Percentiles rank a stretch among this genome's conserved stretches.
Evolutionary conservation across 1,140 invertebrate species (phyloP).

Genomic region (Drosophila suzukii): DNA sequence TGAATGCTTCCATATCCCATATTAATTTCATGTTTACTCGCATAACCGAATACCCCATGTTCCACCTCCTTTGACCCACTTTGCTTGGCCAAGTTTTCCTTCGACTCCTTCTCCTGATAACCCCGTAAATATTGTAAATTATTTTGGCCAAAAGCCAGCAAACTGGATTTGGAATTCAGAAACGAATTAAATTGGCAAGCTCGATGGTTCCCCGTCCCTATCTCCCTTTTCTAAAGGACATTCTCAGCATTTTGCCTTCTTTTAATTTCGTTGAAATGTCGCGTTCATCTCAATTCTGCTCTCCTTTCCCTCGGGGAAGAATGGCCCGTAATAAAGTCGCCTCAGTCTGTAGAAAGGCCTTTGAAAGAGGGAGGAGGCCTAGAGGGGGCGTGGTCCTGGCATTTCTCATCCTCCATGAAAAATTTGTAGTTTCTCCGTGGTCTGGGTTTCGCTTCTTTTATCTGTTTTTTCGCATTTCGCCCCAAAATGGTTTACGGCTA

Average conservation of each 20-base stretch:
- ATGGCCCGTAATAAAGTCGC: conserved; percentile 46
- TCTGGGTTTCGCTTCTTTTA: conserved; percentile 17
- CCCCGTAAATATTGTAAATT: conserved; percentile 43
- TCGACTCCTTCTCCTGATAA: conserved; percentile 6
- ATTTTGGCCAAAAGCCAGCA: conserved; percentile 56
- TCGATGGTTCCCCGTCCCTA: conserved; percentile 7
- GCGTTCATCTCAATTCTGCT: conserved; percentile 41
- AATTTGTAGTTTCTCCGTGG: conserved; percentile 50
- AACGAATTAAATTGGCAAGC: conserved; percentile 58
- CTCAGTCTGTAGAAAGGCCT: conserved; percentile 31
- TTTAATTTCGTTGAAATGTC: conserved; percentile 63
- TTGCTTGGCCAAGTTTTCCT: conserved; percentile 6
- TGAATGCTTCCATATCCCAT: conserved; percentile 23
- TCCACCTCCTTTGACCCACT: not conserved
- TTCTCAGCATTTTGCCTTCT: conserved; percentile 32
- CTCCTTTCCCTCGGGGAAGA: conserved; percentile 13
- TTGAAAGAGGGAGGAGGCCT: not conserved
- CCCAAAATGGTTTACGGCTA: conserved; percentile 61
- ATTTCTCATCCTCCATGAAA: conserved; percentile 28
- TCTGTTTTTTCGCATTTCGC: conserved; percentile 15
- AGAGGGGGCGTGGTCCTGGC: conserved; percentile 3
- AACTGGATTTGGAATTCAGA: conserved; percentile 45
- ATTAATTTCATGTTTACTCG: conserved; percentile 25
- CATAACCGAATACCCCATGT: not conserved
- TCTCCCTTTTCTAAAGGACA: conserved; percentile 29